A percentile compares a stretch with the other conserved stretches of the same genome.
Evolutionary conservation across 1,140 invertebrate genomes (phyloP).

Genomic region (Melitaea cinxia): DNA sequence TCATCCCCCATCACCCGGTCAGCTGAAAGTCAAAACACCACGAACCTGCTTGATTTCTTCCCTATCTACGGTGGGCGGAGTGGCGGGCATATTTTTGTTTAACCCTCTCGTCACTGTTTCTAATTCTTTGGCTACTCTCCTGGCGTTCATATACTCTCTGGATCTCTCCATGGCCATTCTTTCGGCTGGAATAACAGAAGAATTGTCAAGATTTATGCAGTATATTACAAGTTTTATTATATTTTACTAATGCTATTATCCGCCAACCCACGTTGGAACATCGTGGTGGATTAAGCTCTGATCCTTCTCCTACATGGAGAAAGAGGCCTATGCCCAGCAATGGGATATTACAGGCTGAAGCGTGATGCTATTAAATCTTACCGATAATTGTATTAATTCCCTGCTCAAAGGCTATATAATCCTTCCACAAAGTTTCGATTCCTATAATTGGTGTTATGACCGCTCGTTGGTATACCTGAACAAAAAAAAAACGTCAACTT

Average conservation of each 20-base stretch:
- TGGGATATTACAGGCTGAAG: too few relatives aligned
- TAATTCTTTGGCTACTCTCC: slow-evolving; percentile 97
- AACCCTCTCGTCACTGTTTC: slow-evolving; percentile 97
- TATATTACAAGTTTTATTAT: too few relatives aligned
- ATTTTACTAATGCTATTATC: too few relatives aligned
- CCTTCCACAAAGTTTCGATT: slow-evolving; percentile 99
- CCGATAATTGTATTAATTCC: slow-evolving; percentile 97
- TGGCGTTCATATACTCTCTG: slow-evolving; percentile 98
- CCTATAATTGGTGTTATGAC: slow-evolving; percentile 98
- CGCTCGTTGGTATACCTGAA: slow-evolving; percentile 94
- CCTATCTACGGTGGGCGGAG: slow-evolving; percentile 94
- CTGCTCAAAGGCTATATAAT: slow-evolving; percentile 97
- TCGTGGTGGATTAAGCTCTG: too few relatives aligned
- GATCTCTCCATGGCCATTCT: slow-evolving; percentile 95
- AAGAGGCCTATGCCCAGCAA: too few relatives aligned
- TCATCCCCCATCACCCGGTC: too few relatives aligned
- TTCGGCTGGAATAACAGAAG: slow-evolving; percentile 81
- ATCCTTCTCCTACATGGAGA: too few relatives aligned
- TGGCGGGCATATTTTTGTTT: slow-evolving; percentile 96
- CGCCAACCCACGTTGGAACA: too few relatives aligned
- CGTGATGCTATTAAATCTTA: slow-evolving; percentile 40
- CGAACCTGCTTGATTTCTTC: slow-evolving; percentile 96
- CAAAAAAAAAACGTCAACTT: slow-evolving; percentile 28
- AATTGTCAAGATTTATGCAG: too few relatives aligned
- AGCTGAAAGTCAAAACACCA: neutral